Base-by-base conservation (phyloP, 2,888 invertebrate genomes). In the Operophtera brumata region DNA sequence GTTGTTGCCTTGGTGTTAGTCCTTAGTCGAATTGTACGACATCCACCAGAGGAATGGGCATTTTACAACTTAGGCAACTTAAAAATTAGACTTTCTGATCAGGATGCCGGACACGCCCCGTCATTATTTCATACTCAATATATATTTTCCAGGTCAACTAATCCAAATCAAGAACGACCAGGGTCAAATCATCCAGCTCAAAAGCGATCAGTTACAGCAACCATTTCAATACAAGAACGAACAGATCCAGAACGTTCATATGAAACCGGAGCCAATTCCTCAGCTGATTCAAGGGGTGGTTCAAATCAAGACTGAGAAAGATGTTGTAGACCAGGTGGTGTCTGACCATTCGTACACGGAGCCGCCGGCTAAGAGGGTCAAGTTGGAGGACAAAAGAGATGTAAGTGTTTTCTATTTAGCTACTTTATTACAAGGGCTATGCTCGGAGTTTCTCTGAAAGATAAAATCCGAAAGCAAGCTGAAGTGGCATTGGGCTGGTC, bases 131-230 rank as follows among this genome's bases (percentile, higher is more conserved):
- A 20, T 20, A 20, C 20, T 20, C 2, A 20, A 20, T 20, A 4
- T 20, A 4, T 20, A 12, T 0, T 37, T 59, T 54, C 9, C 52
- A 65, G 65, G 87, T 1, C 87, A 88, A 72, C 59, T 89, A 0
- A 84, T 89, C 57, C 88, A 88, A 55, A 77, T 88, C 9, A 87
- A 88, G 62, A 86, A 86, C 50, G 86, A 87, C 1, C 86, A 88
- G 49, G 87, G 86, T n/a, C 88, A 88, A 65, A 81, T 88, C 12
- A 86, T 89, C 61, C 86, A 87, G 13, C 50, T 89, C 48, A 89
- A 89, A 58, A 77, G 78, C 54, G 88, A 89, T 12, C 87, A 86
- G 59, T 54, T 86, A 9, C 80, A 81, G 50, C 67, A 71, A 9
- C 77, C 79, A 0, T 48, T 86, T 6, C 86, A 85, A 58, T 80